Evolutionary conservation across 1,140 invertebrate species (phyloP).

Genomic region (Dendroctonus ponderosae): DNA sequence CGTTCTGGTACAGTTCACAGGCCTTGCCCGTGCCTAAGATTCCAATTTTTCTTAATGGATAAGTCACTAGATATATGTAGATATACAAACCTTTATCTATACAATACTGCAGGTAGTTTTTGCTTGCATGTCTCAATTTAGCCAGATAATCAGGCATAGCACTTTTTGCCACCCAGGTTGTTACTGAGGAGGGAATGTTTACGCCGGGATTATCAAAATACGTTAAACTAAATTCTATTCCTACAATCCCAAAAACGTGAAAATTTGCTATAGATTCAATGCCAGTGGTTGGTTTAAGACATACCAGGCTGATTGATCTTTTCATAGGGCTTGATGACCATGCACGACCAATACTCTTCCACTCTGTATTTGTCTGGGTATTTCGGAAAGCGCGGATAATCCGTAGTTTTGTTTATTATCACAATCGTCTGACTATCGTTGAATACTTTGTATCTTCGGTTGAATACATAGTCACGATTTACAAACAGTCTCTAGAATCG

Average conservation of each 20-base stretch:
- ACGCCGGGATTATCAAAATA: constrained; percentile 86
- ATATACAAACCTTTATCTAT: constrained; percentile 29
- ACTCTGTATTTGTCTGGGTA: constrained; percentile 64
- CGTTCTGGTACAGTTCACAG: constrained; percentile 29
- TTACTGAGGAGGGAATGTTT: constrained; percentile 64
- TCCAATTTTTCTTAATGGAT: not conserved
- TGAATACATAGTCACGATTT: constrained; percentile 85
- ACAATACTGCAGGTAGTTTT: constrained; percentile 47
- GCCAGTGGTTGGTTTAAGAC: not conserved
- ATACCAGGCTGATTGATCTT: constrained; percentile 23
- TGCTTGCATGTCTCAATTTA: constrained; percentile 44
- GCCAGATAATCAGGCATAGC: constrained; percentile 50
- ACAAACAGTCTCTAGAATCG: constrained; percentile 68
- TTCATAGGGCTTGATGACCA: constrained; percentile 74
- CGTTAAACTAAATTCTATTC: constrained; percentile 76
- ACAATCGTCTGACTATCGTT: constrained; percentile 57
- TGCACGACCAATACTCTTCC: constrained; percentile 80
- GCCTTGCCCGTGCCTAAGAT: constrained; percentile 18
- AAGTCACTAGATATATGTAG: not conserved
- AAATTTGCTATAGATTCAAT: not conserved
- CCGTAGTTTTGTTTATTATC: constrained; percentile 62
- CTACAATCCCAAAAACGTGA: constrained; percentile 7
- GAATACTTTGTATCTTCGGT: constrained; percentile 67
- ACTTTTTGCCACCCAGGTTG: constrained; percentile 63
- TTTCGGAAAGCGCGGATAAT: constrained; percentile 61